Evolutionary conservation across 2,113 vertebrate species (phyloP).

Genomic region (Mobula birostris): DNA sequence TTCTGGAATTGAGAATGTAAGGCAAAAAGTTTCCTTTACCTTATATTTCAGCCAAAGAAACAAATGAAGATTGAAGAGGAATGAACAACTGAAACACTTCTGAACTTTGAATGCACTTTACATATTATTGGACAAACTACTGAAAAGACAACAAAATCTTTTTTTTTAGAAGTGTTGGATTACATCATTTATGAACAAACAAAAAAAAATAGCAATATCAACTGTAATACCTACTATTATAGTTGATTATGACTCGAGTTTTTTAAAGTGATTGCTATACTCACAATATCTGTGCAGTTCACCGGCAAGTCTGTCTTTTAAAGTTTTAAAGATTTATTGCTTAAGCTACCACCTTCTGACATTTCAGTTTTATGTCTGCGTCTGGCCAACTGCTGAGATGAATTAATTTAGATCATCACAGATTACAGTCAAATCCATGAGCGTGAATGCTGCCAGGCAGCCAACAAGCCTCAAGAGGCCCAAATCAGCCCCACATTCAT

Average conservation of each 20-base stretch:
- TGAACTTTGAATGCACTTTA: background rate
- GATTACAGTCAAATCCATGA: rapidly evolving
- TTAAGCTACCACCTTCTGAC: background rate
- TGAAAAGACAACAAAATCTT: background rate
- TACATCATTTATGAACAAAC: background rate
- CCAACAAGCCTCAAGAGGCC: background rate
- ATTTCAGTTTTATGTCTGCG: background rate
- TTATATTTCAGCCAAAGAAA: background rate
- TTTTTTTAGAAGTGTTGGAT: background rate
- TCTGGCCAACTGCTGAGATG: slow-evolving; percentile 21
- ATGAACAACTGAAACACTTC: background rate
- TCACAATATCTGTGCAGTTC: slow-evolving; percentile 11
- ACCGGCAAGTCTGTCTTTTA: slow-evolving; percentile 17
- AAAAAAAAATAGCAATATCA: background rate
- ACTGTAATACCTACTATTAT: background rate
- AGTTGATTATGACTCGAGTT: background rate
- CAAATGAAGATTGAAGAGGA: background rate
- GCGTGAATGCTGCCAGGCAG: background rate
- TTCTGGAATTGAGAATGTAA: background rate
- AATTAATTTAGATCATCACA: background rate
- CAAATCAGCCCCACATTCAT: background rate
- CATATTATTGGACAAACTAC: background rate
- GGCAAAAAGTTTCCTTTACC: background rate
- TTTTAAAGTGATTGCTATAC: slow-evolving; percentile 19
- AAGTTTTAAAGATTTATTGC: background rate